Conservation (phyloP, 2,888 invertebrate genomes). For the Caenorhabditis sp. region DNA sequence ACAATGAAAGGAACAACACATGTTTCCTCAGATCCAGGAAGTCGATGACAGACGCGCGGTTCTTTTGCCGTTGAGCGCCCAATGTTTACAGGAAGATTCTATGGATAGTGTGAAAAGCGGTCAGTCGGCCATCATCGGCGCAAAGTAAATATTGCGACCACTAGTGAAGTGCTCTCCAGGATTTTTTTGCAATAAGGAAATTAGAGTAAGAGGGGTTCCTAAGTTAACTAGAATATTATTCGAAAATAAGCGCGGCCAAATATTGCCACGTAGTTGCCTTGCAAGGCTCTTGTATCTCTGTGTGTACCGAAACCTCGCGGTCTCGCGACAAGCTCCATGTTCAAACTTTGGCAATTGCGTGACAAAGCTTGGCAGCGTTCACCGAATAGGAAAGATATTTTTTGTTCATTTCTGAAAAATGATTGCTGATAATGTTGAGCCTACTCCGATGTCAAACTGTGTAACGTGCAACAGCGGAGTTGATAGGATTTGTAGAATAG, state of each 20-base stretch:
- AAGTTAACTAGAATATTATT: slow-evolving; percentile 4
- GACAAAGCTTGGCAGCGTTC: too few species aligned
- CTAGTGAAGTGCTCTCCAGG: slow-evolving; percentile 34
- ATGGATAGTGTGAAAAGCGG: slow-evolving; percentile 58
- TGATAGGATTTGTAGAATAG: too few species aligned
- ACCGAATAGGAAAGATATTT: too few species aligned
- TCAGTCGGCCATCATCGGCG: slow-evolving; percentile 57
- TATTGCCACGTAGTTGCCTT: too few species aligned
- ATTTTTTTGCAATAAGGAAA: slow-evolving; percentile 38
- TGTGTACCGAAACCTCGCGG: too few species aligned
- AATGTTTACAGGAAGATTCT: slow-evolving; percentile 60
- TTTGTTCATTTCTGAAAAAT: slow-evolving; percentile 13
- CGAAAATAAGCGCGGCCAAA: neutral
- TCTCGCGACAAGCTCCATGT: too few species aligned
- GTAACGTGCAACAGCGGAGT: slow-evolving; percentile 26
- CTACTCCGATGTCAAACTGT: slow-evolving; percentile 14
- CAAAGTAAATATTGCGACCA: slow-evolving; percentile 48
- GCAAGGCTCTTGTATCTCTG: too few species aligned
- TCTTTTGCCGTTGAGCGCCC: slow-evolving; percentile 46
- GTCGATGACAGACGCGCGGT: slow-evolving; percentile 22
- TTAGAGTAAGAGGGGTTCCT: slow-evolving; percentile 30
- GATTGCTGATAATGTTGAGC: slow-evolving; percentile 29
- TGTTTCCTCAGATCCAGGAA: slow-evolving; percentile 34
- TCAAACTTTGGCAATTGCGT: too few species aligned
- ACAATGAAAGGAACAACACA: too few species aligned